A percentile compares a stretch with the other conserved stretches of the same genome.
phyloP scores from a whole-genome alignment of 1,140 invertebrate species.

The Antheraea pernyi region DNA sequence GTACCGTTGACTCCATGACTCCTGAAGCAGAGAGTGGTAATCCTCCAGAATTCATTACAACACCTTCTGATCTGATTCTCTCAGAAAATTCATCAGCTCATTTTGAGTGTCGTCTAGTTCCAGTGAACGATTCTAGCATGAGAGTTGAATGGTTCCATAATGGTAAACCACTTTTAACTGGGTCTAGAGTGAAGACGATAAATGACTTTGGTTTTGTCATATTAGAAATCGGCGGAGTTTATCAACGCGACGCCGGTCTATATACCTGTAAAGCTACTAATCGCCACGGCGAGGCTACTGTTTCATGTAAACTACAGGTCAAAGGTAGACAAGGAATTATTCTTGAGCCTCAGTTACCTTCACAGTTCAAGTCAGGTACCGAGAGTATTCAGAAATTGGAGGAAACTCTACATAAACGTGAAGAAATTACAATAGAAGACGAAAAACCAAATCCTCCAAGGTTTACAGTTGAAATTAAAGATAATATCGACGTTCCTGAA shows the following conservation, averaged over 20 bases:
- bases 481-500: constrained; percentile 91
- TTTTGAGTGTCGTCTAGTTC: constrained; percentile 93
- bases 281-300: constrained; percentile 92
- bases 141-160: constrained; percentile 98
- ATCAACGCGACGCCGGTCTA: constrained; percentile 91
- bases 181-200: constrained; percentile 93
- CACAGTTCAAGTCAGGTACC: constrained; percentile 91
- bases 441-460: constrained; percentile 91
- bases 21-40: constrained; percentile 92
- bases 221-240: constrained; percentile 93
- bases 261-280: constrained; percentile 96
- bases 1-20: constrained; percentile 79
- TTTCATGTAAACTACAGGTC: constrained; percentile 91
- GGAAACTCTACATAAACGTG: constrained; percentile 92
- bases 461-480: constrained; percentile 92
- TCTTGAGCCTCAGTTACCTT: constrained; percentile 93
- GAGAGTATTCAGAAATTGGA: constrained; percentile 94
- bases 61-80: constrained; percentile 90
- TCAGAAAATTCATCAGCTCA: constrained; percentile 94
- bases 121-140: constrained; percentile 95
- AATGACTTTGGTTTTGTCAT: constrained; percentile 97
- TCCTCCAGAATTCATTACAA: constrained; percentile 95
- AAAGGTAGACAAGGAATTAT: constrained; percentile 92
- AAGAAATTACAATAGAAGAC: constrained; percentile 90
- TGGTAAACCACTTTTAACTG: constrained; percentile 92